Conservation (phyloP, 2,888 invertebrate genomes). For the Tortricodes alternella region DNA sequence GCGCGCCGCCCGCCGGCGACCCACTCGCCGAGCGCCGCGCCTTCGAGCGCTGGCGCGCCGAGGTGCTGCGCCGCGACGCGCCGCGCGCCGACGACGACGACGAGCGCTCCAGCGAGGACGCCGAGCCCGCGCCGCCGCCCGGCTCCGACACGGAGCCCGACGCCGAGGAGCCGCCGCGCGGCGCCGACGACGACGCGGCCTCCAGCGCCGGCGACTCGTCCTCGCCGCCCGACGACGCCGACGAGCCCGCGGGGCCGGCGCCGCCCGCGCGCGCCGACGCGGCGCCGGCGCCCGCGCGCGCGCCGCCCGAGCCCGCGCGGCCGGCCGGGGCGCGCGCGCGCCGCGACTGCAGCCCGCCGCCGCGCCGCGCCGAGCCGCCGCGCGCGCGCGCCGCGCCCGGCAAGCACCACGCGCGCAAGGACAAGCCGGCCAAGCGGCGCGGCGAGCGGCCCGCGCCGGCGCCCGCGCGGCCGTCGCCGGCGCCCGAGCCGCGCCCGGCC, state of each 20-base stretch:
- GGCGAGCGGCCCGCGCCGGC: conserved; percentile 30
- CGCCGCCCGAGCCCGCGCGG: conserved; percentile 23
- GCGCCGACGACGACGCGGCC: conserved; percentile 25
- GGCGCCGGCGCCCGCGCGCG: conserved; percentile 33
- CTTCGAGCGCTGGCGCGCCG: conserved; percentile 67
- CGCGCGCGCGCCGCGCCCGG: conserved; percentile 19
- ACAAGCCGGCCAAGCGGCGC: conserved; percentile 13
- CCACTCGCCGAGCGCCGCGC: conserved; percentile 61
- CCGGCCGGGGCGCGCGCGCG: conserved; percentile 38
- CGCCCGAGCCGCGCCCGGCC: conserved; percentile 11
- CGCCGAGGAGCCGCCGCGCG: conserved; percentile 18
- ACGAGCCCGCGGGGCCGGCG: neutral
- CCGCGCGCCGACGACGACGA: conserved; percentile 45
- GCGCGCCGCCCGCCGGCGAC: conserved; percentile 43
- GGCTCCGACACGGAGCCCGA: conserved; percentile 14
- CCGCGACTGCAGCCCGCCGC: conserved; percentile 34
- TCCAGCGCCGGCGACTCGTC: conserved; percentile 20
- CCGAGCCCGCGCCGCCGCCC: conserved; percentile 34
- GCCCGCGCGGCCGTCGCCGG: conserved; percentile 29
- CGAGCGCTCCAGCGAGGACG: conserved; percentile 58
- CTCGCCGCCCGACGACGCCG: conserved; percentile 33
- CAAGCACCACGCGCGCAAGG: conserved; percentile 20
- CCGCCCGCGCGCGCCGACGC: conserved; percentile 3
- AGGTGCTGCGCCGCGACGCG: conserved; percentile 47
- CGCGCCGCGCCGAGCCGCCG: conserved; percentile 20